These are phyloP conservation scores for Deroptyus accipitrinus DNA, from an alignment of 2,113 vertebrate species.

Conservation along the genomic window DNA sequence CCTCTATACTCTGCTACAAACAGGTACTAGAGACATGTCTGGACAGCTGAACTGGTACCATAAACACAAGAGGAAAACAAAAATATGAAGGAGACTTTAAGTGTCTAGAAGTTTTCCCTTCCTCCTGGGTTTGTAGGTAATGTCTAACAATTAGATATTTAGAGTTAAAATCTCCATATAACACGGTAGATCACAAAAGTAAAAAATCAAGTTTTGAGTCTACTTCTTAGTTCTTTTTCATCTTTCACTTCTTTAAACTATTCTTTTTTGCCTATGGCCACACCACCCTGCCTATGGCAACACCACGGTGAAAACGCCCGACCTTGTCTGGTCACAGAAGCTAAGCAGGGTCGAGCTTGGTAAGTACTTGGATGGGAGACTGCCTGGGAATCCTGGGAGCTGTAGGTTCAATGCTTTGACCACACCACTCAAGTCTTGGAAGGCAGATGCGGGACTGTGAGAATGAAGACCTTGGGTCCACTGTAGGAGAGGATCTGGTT, in stretches of 20 bases:
- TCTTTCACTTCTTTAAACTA: neutral
- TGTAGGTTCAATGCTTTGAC: too few relatives aligned
- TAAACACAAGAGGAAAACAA: neutral
- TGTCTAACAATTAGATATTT: neutral
- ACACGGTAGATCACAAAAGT: neutral
- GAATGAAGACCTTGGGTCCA: too few relatives aligned
- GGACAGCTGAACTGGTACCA: neutral
- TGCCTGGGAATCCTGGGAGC: too few relatives aligned
- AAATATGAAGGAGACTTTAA: neutral
- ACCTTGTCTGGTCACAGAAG: too few relatives aligned
- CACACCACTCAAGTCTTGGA: too few relatives aligned
- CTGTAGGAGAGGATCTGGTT: too few relatives aligned
- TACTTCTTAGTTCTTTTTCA: neutral
- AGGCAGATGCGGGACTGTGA: too few relatives aligned
- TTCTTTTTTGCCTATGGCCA: neutral
- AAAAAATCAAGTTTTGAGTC: neutral
- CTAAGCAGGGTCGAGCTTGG: too few relatives aligned
- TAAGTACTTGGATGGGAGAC: too few relatives aligned
- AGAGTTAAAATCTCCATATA: neutral
- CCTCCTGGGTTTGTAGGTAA: neutral
- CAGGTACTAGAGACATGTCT: neutral
- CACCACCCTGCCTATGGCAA: too few relatives aligned
- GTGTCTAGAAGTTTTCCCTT: neutral
- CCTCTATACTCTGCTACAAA: neutral
- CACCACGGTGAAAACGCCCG: too few relatives aligned